Evolutionary conservation across 92 coral and sea anemone genomes (phyloP).

Genomic region (Epizoanthus stellaris): DNA sequence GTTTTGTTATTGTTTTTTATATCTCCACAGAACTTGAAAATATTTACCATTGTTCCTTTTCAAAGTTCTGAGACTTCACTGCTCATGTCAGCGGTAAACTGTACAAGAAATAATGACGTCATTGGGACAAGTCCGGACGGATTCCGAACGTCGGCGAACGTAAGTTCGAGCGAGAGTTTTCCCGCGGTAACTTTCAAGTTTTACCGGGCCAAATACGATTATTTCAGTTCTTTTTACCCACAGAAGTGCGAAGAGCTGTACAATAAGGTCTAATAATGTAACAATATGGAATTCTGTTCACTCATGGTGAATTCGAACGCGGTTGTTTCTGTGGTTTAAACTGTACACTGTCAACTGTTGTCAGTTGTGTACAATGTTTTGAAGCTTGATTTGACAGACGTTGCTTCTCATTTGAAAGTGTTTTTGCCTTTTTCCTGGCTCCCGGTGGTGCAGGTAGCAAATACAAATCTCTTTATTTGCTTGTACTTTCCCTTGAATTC

Average conservation of each 20-base stretch:
- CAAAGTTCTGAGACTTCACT: constrained; percentile 34
- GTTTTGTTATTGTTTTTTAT: constrained; percentile 24
- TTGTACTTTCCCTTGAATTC: constrained; percentile 26
- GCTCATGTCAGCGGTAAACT: constrained; percentile 65
- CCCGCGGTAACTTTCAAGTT: constrained; percentile 29
- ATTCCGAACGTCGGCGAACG: constrained; percentile 47
- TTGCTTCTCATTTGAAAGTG: too few relatives aligned
- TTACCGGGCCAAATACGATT: background rate
- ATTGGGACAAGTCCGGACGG: constrained; percentile 40
- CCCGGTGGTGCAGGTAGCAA: background rate
- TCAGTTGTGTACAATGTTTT: constrained; percentile 3
- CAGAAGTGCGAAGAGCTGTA: constrained; percentile 3
- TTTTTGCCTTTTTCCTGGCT: background rate
- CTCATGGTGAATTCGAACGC: background rate
- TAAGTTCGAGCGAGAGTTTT: constrained; percentile 12
- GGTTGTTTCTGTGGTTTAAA: background rate
- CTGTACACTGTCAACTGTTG: constrained; percentile 6
- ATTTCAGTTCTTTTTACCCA: background rate
- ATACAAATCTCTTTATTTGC: constrained; percentile 25
- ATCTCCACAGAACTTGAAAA: background rate
- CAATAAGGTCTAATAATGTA: background rate
- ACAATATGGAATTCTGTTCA: background rate
- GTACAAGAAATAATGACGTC: constrained; percentile 40
- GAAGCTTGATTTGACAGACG: too few relatives aligned
- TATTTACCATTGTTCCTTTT: background rate